These are phyloP conservation scores for Tapirus terrestris DNA, from an alignment of 2,113 vertebrate species.

Conservation along the genomic window DNA sequence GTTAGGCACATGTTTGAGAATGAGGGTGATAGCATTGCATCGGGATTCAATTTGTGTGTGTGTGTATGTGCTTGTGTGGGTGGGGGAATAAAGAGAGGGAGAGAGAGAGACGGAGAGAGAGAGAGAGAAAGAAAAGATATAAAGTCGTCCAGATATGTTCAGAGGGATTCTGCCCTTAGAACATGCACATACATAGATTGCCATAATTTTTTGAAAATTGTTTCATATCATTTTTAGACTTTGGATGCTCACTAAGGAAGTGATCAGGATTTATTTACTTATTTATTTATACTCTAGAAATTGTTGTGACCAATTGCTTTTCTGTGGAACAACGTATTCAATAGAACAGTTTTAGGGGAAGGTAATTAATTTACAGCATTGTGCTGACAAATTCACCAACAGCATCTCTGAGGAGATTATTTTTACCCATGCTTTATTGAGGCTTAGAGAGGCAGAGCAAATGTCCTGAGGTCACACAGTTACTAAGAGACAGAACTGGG, in stretches of 20 bases:
- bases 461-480: neutral
- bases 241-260: neutral
- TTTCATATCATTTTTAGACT: neutral
- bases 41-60: constrained; percentile 19
- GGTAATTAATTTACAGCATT: neutral
- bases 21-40: constrained; percentile 68
- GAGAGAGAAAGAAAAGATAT: no score
- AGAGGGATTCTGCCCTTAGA: neutral
- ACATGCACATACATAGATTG: no score
- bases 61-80: neutral
- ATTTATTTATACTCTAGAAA: neutral
- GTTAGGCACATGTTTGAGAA: constrained; percentile 81
- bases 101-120: no score
- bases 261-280: neutral
- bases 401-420: neutral
- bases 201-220: neutral
- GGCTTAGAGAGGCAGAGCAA: neutral
- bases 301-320: neutral
- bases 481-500: neutral
- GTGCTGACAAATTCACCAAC: neutral
- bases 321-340: neutral
- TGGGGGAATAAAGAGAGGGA: neutral
- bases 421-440: neutral
- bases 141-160: neutral
- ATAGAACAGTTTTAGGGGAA: neutral